Evolutionary conservation across 2,113 vertebrate genomes (phyloP), one percentile per base, ranked within the genome.

Genomic region (Embiotoca jacksoni): DNA sequence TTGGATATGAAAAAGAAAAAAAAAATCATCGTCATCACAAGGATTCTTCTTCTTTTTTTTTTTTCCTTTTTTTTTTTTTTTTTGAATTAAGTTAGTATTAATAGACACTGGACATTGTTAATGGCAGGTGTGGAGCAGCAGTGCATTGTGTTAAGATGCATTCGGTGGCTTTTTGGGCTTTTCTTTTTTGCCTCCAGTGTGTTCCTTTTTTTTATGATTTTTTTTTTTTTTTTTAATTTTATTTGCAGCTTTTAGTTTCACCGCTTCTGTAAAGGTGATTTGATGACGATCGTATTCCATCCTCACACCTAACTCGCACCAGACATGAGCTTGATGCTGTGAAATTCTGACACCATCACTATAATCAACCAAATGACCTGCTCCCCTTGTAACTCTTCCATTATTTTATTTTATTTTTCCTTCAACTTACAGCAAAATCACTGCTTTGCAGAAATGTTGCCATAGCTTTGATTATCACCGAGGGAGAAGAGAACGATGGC

Each of bases 31-130:
- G 81, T 92, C 88, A 86, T 92, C 80, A 88, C 82, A 87, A 86
- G 81, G 90, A 84, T 87, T 88, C 53, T 77, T 68, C 72, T 72
- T 85, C 87, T 83, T 81, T 31, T 84, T 91, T 79, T 85, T 77
- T 68, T 73, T 72, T 85, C 87, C 81, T 81, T 33, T 84, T 91
- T 77, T 68, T 73, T 72, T 85, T 88, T 83, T 81, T 33, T 84
- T 91, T 79, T 85, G 86, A 86, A 85, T 91, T 93, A 90, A 92
- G 92, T 97, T 96, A 94, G 96, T 97, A 97, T 97, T 95, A 95
- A 93, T 93, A 94, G 95, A 98, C 98, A 98, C 97, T 99, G 98
- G 97, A 98, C 95, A 94, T 90, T 92, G 92, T 88, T 95, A 92
- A 90, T 95, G 94, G 95, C 93, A 94, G 90, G 94, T 88, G 82